Base-by-base conservation (phyloP, 2,797 vertebrate species). In the Chromobotia macracanthus region DNA sequence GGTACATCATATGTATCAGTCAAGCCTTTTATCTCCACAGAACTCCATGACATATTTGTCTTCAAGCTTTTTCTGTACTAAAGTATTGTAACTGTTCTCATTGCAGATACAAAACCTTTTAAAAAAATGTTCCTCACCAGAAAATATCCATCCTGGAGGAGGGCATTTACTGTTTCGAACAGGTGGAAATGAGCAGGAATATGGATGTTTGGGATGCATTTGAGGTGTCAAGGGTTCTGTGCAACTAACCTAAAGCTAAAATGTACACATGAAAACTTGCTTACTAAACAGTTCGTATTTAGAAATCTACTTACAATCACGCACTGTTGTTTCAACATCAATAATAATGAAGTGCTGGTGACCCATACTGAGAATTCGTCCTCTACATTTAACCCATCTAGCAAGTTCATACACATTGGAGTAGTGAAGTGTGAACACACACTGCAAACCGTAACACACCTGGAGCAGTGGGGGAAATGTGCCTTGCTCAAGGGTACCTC, bases 121-220 rank as follows among this genome's bases (percentile, higher is more conserved):
- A n/a, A 21, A 18, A 0, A 0, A 10, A 3, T 58, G 25, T 63
- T 0, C 1, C 0, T 0, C 2, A 6, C 0, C 2, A 53, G 1
- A 0, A 3, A 11, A 0, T 2, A 0, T 0, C 3, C 1, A 28
- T 63, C 0, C 0, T 48, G 60, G 64, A 7, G 8, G 0, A 9
- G 0, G 0, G 2, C 0, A 0, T 28, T 0, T 0, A 0, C 0
- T 75, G 0, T 0, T 0, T 0, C 3, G 0, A 0, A 12, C 0
- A 19, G 0, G 5, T 13, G 1, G 1, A 18, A 5, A 23, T 23
- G 3, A 28, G 3, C 50, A 58, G 35, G 0, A 23, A 18, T 1
- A 0, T 41, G 80, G 74, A 67, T 82, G 80, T 53, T 19, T 73
- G 19, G 80, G 80, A 41, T 82, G 69, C 58, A 13, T 68, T 25